Conservation (phyloP, 1,140 invertebrate genomes). For the Drosophila elegans region DNA sequence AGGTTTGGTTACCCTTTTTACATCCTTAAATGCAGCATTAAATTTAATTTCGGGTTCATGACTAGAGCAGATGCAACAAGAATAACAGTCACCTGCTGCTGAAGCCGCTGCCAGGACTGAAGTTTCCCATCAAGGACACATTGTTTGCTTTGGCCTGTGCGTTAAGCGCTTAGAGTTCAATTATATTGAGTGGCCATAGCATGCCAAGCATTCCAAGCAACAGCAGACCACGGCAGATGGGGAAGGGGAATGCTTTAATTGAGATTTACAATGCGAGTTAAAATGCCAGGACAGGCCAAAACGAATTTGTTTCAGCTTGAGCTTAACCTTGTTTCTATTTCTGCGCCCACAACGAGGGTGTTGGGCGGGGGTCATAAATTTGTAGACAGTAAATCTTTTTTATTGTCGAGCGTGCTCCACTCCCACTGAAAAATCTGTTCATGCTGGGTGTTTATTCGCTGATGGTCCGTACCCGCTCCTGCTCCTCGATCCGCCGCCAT, state of each 20-base stretch:
- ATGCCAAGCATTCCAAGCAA: slow-evolving; percentile 48
- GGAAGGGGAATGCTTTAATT: slow-evolving; percentile 61
- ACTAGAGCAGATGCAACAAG: background rate
- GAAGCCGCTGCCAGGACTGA: background rate
- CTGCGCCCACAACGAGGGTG: slow-evolving; percentile 10
- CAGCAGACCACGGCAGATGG: slow-evolving; percentile 21
- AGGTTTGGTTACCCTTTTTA: too few relatives aligned
- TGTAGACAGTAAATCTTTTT: slow-evolving; percentile 74
- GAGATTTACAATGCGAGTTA: slow-evolving; percentile 74
- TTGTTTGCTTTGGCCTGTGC: slow-evolving; percentile 52
- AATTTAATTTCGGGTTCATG: background rate
- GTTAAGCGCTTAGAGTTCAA: slow-evolving; percentile 61
- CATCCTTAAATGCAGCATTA: background rate
- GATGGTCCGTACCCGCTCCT: slow-evolving; percentile 24
- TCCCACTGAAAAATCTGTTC: slow-evolving; percentile 42
- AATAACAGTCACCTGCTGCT: slow-evolving; percentile 12
- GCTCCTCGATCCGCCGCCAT: slow-evolving; percentile 6
- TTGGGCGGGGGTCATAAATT: slow-evolving; percentile 64
- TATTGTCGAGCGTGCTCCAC: slow-evolving; percentile 41
- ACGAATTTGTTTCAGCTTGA: slow-evolving; percentile 54
- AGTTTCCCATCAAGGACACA: slow-evolving; percentile 14
- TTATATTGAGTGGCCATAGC: slow-evolving; percentile 64
- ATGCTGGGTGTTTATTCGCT: slow-evolving; percentile 63
- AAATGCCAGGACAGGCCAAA: slow-evolving; percentile 56
- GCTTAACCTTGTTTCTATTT: slow-evolving; percentile 58